Evolutionary conservation across 2,797 vertebrate genomes (phyloP).

Genomic region (Helicolenus hilgendorfi): DNA sequence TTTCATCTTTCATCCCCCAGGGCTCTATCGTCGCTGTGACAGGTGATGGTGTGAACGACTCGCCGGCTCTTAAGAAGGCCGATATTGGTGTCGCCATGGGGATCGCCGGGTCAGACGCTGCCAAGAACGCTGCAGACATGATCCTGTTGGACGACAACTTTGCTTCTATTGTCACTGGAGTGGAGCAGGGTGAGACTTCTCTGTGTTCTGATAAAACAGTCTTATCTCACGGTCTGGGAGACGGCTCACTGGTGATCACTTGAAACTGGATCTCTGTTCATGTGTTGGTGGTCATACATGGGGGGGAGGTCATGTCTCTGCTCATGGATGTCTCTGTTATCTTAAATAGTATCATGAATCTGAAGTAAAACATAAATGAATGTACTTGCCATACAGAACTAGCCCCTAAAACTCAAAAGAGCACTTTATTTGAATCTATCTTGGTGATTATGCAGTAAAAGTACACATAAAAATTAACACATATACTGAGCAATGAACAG

Average conservation of each 20-base stretch:
- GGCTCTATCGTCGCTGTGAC: constrained; percentile 93
- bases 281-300: neutral
- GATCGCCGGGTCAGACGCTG: constrained; percentile 92
- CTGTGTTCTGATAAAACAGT: neutral
- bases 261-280: neutral
- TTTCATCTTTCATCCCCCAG: constrained; percentile 68
- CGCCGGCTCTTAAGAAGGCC: constrained; percentile 92
- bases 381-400: neutral
- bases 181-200: constrained; percentile 90
- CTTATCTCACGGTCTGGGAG: neutral
- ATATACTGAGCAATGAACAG: neutral
- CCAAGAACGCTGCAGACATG: constrained; percentile 95
- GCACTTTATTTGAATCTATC: neutral
- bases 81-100: constrained; percentile 95
- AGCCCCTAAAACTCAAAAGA: neutral
- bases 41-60: constrained; percentile 93
- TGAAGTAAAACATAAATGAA: neutral
- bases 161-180: constrained; percentile 93
- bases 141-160: constrained; percentile 94
- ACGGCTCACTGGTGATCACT: neutral
- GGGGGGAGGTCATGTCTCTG: neutral
- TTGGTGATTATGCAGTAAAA: neutral
- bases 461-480: neutral
- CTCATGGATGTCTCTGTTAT: neutral
- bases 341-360: neutral